phyloP scores from a whole-genome alignment of 2,888 invertebrate genomes.

The Parnassius mnemosyne region DNA sequence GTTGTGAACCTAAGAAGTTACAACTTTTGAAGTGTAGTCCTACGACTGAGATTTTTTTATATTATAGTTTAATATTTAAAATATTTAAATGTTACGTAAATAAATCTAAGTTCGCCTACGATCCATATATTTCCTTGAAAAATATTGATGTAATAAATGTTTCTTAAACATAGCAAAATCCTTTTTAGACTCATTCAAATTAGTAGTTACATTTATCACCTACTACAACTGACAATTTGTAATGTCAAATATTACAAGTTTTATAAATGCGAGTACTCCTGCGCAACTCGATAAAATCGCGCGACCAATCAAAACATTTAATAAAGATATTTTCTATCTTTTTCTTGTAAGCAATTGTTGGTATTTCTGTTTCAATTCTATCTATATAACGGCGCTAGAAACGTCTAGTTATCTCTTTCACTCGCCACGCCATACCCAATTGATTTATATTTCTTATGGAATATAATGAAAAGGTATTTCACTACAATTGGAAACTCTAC shows the following conservation, averaged over 20 bases:
- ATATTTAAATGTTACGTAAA: too few species aligned
- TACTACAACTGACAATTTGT: slow-evolving; percentile 1
- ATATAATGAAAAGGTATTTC: slow-evolving; percentile 8
- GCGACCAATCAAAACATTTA: slow-evolving; percentile 3
- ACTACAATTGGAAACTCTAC: not conserved
- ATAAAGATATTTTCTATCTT: not conserved
- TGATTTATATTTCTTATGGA: slow-evolving; percentile 14
- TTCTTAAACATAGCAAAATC: too few species aligned
- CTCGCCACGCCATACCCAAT: not conserved
- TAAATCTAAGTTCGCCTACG: too few species aligned
- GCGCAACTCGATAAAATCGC: not conserved
- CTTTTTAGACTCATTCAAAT: too few species aligned
- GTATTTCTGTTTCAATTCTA: slow-evolving; percentile 4
- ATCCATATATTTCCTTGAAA: too few species aligned
- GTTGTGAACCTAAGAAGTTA: too few species aligned
- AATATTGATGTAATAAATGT: too few species aligned
- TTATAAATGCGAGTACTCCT: not conserved
- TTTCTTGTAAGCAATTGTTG: not conserved
- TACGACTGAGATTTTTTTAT: too few species aligned
- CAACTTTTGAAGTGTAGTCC: too few species aligned
- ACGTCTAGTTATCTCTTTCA: slow-evolving; percentile 11
- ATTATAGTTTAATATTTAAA: too few species aligned
- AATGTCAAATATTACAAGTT: slow-evolving; percentile 6
- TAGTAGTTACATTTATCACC: not conserved
- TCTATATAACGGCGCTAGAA: not conserved